Percentiles rank a stretch among this genome's conserved stretches.
phyloP scores from a whole-genome alignment of 2,113 vertebrate species.

The Lepidothrix coronata region DNA sequence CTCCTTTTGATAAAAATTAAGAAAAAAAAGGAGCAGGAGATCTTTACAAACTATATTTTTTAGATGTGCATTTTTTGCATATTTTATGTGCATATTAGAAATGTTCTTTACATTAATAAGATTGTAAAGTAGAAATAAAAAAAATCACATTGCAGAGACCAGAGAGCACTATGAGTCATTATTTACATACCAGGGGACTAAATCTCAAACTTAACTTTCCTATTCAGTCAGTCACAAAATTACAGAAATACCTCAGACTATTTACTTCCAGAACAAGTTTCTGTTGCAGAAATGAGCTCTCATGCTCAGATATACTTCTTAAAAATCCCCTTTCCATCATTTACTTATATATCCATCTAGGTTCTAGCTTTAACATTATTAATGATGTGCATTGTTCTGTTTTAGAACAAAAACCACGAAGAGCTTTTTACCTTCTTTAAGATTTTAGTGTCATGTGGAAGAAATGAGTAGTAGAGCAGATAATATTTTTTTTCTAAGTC shows the following conservation, averaged over 20 bases:
- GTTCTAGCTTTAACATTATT: neutral
- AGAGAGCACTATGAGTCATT: neutral
- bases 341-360: neutral
- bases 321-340: neutral
- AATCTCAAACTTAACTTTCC: neutral
- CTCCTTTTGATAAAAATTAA: neutral
- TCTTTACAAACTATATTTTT: neutral
- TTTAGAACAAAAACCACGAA: neutral
- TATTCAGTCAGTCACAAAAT: neutral
- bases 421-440: neutral
- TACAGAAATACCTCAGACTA: neutral
- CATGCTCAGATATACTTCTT: neutral
- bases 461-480: slow-evolving; percentile 7
- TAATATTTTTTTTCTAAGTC: neutral
- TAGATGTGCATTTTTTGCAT: neutral
- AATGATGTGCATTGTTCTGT: neutral
- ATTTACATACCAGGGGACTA: neutral
- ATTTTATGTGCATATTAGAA: neutral
- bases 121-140: neutral
- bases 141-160: neutral
- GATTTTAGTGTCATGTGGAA: neutral
- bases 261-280: neutral
- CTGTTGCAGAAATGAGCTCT: neutral
- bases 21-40: neutral
- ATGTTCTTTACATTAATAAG: neutral